Conservation (phyloP, 2,113 vertebrate species). For the Psettodes erumei region DNA sequence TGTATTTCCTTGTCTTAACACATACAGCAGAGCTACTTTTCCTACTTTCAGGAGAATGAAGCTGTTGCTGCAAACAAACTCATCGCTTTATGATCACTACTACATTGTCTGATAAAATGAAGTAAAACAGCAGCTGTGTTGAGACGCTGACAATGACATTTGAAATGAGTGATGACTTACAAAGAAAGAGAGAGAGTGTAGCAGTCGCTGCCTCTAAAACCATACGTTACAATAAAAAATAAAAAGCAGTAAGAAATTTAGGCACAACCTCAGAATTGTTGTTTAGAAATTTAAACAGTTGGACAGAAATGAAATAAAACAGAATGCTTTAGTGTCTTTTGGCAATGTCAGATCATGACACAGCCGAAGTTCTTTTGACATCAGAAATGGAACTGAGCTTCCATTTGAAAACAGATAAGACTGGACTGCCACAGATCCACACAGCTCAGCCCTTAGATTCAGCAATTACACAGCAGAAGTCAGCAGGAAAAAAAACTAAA, state of each 20-base stretch:
- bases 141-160: background rate
- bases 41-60: too few relatives aligned
- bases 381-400: slow-evolving; percentile 13
- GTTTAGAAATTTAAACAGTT: background rate
- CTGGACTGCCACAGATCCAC: background rate
- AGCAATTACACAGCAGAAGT: slow-evolving; percentile 24
- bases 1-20: too few relatives aligned
- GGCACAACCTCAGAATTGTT: too few relatives aligned
- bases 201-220: too few relatives aligned
- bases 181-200: too few relatives aligned
- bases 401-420: slow-evolving; percentile 12
- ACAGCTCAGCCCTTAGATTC: background rate
- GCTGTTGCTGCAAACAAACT: background rate
- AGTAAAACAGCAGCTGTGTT: background rate
- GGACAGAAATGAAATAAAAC: background rate
- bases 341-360: background rate
- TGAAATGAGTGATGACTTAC: too few relatives aligned
- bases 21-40: background rate
- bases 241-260: too few relatives aligned
- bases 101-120: background rate
- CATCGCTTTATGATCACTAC: background rate
- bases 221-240: too few relatives aligned
- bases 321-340: background rate
- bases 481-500: background rate
- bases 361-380: background rate